phyloP scores from a whole-genome alignment of 2,797 vertebrate genomes.

The Tiaroga cobitis region DNA sequence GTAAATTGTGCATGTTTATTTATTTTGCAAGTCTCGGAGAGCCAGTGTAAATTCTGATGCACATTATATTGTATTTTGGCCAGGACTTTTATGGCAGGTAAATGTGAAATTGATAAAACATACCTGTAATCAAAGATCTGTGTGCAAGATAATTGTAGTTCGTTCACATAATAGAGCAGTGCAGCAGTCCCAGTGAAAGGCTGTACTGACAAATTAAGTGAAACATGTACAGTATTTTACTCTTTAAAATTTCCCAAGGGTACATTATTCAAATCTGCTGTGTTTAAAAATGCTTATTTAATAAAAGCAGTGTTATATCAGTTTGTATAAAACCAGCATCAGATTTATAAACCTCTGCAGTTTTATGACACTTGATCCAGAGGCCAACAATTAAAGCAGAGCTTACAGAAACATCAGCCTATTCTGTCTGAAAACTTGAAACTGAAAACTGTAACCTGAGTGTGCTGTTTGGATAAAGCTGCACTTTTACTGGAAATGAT shows the following conservation, averaged over 20 bases:
- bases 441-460: slow-evolving; percentile 8
- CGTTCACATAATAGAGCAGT: background rate
- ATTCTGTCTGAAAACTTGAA: background rate
- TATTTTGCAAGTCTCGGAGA: background rate
- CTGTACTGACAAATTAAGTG: background rate
- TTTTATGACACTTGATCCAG: slow-evolving; percentile 17
- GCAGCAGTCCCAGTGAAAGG: background rate
- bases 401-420: background rate
- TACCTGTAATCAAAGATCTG: background rate
- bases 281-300: slow-evolving; percentile 7
- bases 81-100: slow-evolving; percentile 2
- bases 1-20: slow-evolving; percentile 1
- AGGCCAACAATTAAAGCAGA: background rate
- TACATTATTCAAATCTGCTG: background rate
- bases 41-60: background rate
- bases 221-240: background rate
- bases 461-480: background rate
- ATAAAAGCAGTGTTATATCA: background rate
- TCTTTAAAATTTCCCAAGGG: background rate
- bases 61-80: background rate
- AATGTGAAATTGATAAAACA: background rate
- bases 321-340: slow-evolving; percentile 6
- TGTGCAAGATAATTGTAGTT: background rate
- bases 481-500: slow-evolving; percentile 15
- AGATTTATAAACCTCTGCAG: slow-evolving; percentile 28